Evolutionary conservation across 2,797 vertebrate species (phyloP), one percentile per base, ranked within the genome.

Genomic region (Lepidocolaptes lacrymiger): DNA sequence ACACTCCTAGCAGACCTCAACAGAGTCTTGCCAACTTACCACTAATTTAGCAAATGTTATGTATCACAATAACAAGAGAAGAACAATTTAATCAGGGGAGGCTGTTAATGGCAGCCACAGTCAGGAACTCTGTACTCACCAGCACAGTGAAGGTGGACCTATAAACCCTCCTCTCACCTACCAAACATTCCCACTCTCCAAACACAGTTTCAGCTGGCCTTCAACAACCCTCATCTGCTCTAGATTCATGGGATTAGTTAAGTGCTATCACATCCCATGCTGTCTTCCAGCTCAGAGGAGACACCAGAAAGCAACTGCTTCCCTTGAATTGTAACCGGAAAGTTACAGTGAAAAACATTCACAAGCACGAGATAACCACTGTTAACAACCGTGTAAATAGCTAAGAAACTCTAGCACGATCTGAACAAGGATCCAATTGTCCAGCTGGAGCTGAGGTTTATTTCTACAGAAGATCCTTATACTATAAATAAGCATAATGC

Each of bases 381-480:
- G 54, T 30, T 64, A 79, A 54, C 36, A 67, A 4, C 16, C 48
- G 19, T 51, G 27, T 11, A 61, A 82, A 76, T 0, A 78, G 59
- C 71, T 4, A 56, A 22, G 59, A 48, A 94, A 76, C 44, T 73
- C 85, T 1, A 81, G 55, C 30, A 78, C 66, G 27, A 86, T 34
- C 54, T 64, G 41, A 92, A 92, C 73, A 88, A 88, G n/a, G 68
- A 94, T 36, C 16, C 69, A 78, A 32, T 23, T 91, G 83, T 91
- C 62, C 86, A 74, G 59, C 68, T 89, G 39, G n/a, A 94, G 49
- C 58, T 46, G 61, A 86, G 34, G 41, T 77, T 93, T 77, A 80
- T 68, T 90, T 46, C 80, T 75, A 59, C 52, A 88, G 30, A 75
- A 86, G 34, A 73, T 37, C 61, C 44, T 80, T 49, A 39, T 5